Conservation (phyloP, 2,113 vertebrate genomes). For the Ardeotis arabs region DNA sequence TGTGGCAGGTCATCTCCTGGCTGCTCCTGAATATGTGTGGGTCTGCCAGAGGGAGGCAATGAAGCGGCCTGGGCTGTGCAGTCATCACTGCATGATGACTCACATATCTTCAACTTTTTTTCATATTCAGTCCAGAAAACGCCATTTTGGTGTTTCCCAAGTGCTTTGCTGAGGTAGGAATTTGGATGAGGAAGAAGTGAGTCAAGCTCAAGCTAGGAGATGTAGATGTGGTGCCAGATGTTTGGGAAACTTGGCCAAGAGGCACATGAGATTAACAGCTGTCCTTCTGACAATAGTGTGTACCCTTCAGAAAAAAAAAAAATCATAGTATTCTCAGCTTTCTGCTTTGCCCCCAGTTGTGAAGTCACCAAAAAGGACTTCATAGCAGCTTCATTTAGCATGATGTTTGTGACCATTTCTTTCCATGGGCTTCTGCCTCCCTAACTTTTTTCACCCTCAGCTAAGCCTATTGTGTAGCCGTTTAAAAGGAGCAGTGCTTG, state of each 20-base stretch:
- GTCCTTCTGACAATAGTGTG: background rate
- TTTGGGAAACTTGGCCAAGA: constrained; percentile 35
- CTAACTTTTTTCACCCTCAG: background rate
- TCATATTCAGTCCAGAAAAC: background rate
- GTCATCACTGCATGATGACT: background rate
- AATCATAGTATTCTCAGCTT: background rate
- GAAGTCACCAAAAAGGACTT: background rate
- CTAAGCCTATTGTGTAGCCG: background rate
- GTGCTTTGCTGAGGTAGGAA: constrained; percentile 57
- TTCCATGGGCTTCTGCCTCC: background rate
- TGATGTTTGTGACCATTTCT: background rate
- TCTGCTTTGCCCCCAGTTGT: background rate
- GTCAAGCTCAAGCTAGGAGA: constrained; percentile 28
- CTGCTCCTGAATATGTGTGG: background rate
- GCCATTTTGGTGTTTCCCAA: constrained; percentile 49
- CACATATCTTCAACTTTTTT: background rate
- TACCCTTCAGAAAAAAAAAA: background rate
- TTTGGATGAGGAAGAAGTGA: constrained; percentile 48
- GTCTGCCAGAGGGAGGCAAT: background rate
- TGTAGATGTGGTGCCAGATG: constrained; percentile 33
- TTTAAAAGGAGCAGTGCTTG: background rate
- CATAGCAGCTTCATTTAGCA: background rate
- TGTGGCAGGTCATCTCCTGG: background rate
- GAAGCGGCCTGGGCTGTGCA: background rate
- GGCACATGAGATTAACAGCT: constrained; percentile 37